Evolutionary conservation across 2,888 invertebrate genomes (phyloP), one percentile per base, ranked within the genome.

Genomic region (Chymomyza amoena): DNA sequence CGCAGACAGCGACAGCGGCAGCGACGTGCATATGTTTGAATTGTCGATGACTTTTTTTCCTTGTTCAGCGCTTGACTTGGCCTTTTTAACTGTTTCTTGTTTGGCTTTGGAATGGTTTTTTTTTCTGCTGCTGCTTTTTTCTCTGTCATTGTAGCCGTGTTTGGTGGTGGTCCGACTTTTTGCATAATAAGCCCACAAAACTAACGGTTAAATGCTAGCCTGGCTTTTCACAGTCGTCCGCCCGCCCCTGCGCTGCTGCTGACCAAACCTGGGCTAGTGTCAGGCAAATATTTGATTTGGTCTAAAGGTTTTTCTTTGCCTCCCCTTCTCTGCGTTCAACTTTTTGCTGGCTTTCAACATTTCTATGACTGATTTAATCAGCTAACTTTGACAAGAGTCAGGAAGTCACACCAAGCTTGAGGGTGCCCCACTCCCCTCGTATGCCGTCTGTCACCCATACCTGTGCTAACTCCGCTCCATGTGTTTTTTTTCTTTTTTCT

Each of bases 361-460:
- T 89, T 83, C 86, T 86, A 88, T 88, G 88, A 89, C 89, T 88
- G 87, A 89, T 89, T 88, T 89, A 89, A 89, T 88, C 88, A 84
- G 84, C 81, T 76, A 80, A 87, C 83, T 87, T 85, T 85, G 86
- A 85, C 87, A 85, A 87, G 84, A 87, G 81, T 77, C 84, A 87
- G 85, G 85, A 85, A 81, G 80, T 87, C 87, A 78, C 73, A 72
- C 28, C 66, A 54, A 73, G 68, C 78, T 78, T 78, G 77, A 57
- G 28, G 18, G 59, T 64, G 10, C 50, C 51, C 28, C 25, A 28
- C 20, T 13, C 39, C 18, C 61, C 36, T 9, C 54, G 45, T 32
- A n/a, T 51, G 20, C 25, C 15, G 16, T 32, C 36, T 61, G 61
- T 28, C 60, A n/a, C 45, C 61, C 15, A 61, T 45, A 45, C 39